Conservation (phyloP, 2,113 vertebrate species). For the Tragelaphus buxtoni region DNA sequence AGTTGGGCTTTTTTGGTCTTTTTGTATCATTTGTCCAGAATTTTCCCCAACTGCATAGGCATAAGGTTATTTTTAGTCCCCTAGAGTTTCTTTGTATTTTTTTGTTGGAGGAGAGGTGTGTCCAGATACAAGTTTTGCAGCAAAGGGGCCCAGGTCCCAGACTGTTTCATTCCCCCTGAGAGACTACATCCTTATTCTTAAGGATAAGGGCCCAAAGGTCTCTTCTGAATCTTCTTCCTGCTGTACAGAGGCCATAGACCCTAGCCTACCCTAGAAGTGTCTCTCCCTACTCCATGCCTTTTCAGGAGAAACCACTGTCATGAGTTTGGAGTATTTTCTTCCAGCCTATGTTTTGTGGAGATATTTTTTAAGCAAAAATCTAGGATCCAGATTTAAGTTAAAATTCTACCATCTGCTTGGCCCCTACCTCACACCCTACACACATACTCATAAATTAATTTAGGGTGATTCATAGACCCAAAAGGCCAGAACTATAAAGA, state of each 20-base stretch:
- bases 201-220: background rate
- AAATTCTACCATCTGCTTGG: background rate
- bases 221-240: background rate
- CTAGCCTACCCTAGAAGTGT: background rate
- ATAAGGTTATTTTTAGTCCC: background rate
- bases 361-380: background rate
- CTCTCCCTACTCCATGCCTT: background rate
- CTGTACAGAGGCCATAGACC: background rate
- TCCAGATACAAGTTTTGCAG: background rate
- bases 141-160: background rate
- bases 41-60: background rate
- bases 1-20: background rate
- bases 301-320: background rate
- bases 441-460: background rate
- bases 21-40: background rate
- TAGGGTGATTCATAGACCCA: background rate
- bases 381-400: constrained; percentile 12
- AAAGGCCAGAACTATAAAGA: background rate
- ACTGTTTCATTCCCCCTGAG: background rate
- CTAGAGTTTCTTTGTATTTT: background rate
- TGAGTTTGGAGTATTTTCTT: background rate
- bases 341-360: background rate
- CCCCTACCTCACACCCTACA: background rate
- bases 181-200: background rate
- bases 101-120: background rate